These are phyloP conservation scores for Pelosia muscerda DNA, from an alignment of 2,888 invertebrate genomes.

Conservation along the genomic window DNA sequence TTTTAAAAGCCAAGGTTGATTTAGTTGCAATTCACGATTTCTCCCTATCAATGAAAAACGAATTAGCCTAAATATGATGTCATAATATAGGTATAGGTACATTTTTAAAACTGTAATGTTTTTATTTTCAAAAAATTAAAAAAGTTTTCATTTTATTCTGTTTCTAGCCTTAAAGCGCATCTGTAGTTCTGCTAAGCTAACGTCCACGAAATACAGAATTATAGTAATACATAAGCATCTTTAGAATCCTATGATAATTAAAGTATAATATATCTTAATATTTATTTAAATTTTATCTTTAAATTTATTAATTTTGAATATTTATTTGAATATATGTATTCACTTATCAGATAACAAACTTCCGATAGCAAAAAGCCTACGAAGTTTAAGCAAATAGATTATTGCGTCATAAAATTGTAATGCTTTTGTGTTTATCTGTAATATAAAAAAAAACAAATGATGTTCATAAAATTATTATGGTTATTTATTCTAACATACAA, in stretches of 20 bases:
- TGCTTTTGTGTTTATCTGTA: not conserved
- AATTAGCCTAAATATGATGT: not conserved
- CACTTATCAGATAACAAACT: not conserved
- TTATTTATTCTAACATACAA: not conserved
- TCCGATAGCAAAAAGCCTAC: not conserved
- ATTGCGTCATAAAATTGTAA: not conserved
- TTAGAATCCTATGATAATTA: too few species aligned
- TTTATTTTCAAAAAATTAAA: too few species aligned
- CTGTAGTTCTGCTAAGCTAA: too few species aligned
- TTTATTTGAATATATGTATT: not conserved
- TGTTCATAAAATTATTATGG: not conserved
- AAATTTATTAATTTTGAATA: not conserved
- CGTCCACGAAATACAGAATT: too few species aligned
- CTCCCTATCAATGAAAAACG: not conserved
- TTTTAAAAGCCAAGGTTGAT: constrained; percentile 31
- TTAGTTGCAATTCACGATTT: constrained; percentile 23
- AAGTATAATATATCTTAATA: too few species aligned
- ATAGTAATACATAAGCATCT: too few species aligned
- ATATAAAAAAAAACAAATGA: not conserved
- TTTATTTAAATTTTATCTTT: not conserved
- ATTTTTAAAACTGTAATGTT: too few species aligned
- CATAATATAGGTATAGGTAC: not conserved
- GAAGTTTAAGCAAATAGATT: not conserved
- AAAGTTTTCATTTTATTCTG: too few species aligned
- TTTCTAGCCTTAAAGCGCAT: too few species aligned